These are phyloP conservation scores for Amphimallon solstitiale DNA, from an alignment of 2,888 invertebrate species.

Conservation along the genomic window DNA sequence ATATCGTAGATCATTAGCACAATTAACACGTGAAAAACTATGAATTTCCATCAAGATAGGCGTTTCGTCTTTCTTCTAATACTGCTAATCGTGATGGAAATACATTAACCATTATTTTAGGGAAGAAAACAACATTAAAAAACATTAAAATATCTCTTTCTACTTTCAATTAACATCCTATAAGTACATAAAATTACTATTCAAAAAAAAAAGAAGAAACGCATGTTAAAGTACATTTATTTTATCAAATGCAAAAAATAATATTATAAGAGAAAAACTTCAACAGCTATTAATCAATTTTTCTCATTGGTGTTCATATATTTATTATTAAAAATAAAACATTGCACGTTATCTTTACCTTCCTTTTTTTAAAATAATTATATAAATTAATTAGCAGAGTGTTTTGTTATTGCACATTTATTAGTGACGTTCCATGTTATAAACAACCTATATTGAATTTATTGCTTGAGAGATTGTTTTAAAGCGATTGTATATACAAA, in stretches of 20 bases:
- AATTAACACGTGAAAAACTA: slow-evolving; percentile 13
- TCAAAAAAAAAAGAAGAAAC: slow-evolving; percentile 26
- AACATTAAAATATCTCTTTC: slow-evolving; percentile 11
- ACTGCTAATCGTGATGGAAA: slow-evolving; percentile 1
- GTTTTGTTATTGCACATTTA: slow-evolving; percentile 27
- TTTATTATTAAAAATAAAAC: slow-evolving; percentile 1
- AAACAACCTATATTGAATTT: not conserved
- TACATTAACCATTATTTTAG: not conserved
- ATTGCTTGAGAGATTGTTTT: no score
- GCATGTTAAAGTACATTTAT: slow-evolving; percentile 32
- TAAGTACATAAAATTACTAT: slow-evolving; percentile 30
- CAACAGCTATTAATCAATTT: slow-evolving; percentile 15
- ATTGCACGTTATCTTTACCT: slow-evolving; percentile 22
- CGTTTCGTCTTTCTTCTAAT: no score
- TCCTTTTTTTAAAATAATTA: no score
- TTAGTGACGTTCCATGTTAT: not conserved
- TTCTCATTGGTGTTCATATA: slow-evolving; percentile 3
- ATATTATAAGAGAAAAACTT: slow-evolving; percentile 29
- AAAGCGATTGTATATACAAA: not conserved
- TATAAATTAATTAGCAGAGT: slow-evolving; percentile 9
- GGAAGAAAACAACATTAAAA: not conserved
- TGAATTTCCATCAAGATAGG: slow-evolving; percentile 1
- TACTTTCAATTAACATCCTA: slow-evolving; percentile 25
- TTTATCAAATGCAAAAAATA: slow-evolving; percentile 26
- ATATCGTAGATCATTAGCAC: slow-evolving; percentile 29